Conservation (phyloP, 2,888 invertebrate genomes). For the Thecocarcelia acutangulata region DNA sequence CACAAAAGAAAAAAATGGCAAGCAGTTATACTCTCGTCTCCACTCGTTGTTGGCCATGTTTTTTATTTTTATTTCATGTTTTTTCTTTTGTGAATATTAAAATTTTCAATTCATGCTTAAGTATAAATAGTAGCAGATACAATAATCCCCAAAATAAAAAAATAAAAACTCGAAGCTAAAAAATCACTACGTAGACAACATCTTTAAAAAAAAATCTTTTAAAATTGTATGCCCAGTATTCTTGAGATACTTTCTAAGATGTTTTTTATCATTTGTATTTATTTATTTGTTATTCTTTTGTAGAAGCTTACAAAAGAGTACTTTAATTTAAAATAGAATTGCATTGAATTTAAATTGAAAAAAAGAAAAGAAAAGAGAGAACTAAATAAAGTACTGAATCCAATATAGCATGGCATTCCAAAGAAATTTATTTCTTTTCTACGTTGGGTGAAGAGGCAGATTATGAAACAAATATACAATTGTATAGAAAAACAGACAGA, state of each 20-base stretch:
- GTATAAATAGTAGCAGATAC: conserved; percentile 54
- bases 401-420: conserved; percentile 67
- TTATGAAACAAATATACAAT: conserved; percentile 41
- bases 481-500: conserved; percentile 13
- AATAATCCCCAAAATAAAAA: conserved; percentile 59
- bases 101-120: conserved; percentile 67
- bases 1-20: conserved; percentile 48
- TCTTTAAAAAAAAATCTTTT: conserved; percentile 36
- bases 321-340: conserved; percentile 70
- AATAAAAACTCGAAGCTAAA: conserved; percentile 32
- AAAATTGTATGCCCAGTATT: conserved; percentile 47
- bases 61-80: conserved; percentile 47
- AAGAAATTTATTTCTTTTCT: conserved; percentile 65
- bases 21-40: conserved; percentile 45
- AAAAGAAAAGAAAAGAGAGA: conserved; percentile 42
- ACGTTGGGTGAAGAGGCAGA: conserved; percentile 40
- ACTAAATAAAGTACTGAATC: conserved; percentile 56
- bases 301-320: conserved; percentile 55
- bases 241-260: conserved; percentile 54
- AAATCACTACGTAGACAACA: conserved; percentile 66
- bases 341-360: conserved; percentile 69
- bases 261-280: conserved; percentile 17
- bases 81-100: conserved; percentile 58
- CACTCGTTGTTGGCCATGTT: conserved; percentile 56
- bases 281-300: conserved; percentile 62